Percentiles rank a stretch among this genome's conserved stretches.
Conservation (phyloP, 1,140 invertebrate genomes). For the Bursaphelenchus mucronatus region DNA sequence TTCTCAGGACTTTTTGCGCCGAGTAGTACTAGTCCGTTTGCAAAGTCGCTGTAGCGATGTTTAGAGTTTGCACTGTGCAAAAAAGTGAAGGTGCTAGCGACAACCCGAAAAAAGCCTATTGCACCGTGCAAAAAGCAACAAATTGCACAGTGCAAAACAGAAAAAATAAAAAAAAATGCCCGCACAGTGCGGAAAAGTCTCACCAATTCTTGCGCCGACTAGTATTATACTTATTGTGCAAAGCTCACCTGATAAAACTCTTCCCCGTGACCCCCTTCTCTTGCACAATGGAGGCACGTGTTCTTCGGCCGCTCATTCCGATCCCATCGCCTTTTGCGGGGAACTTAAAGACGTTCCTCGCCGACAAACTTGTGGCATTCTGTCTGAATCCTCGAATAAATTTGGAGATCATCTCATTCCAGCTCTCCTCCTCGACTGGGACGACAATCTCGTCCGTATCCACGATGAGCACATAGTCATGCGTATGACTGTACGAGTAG, state of each 20-base stretch:
- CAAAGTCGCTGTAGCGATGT: too few relatives aligned
- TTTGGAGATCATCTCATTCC: conserved; percentile 73
- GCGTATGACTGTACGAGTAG: conserved; percentile 70
- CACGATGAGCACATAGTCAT: conserved; percentile 80
- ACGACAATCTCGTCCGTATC: conserved; percentile 93
- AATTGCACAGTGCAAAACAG: too few relatives aligned
- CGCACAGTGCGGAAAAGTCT: too few relatives aligned
- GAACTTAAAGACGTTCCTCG: conserved; percentile 49
- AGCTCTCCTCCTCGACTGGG: conserved; percentile 73
- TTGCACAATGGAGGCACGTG: conserved; percentile 63
- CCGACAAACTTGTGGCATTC: conserved; percentile 45
- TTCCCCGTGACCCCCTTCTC: conserved; percentile 70
- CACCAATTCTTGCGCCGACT: too few relatives aligned
- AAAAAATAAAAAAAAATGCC: too few relatives aligned
- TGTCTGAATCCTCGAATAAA: conserved; percentile 64
- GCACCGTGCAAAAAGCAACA: too few relatives aligned
- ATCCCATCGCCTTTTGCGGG: conserved; percentile 11
- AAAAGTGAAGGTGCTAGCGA: too few relatives aligned
- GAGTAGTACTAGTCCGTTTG: neutral
- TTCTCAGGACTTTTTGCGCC: too few relatives aligned
- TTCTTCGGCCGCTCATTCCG: conserved; percentile 3
- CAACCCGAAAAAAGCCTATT: too few relatives aligned
- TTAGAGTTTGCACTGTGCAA: too few relatives aligned
- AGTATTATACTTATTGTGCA: too few relatives aligned
- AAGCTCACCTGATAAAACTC: conserved; percentile 68